phyloP scores from a whole-genome alignment of 1,140 invertebrate genomes.

The Sminthurinus signatus region DNA sequence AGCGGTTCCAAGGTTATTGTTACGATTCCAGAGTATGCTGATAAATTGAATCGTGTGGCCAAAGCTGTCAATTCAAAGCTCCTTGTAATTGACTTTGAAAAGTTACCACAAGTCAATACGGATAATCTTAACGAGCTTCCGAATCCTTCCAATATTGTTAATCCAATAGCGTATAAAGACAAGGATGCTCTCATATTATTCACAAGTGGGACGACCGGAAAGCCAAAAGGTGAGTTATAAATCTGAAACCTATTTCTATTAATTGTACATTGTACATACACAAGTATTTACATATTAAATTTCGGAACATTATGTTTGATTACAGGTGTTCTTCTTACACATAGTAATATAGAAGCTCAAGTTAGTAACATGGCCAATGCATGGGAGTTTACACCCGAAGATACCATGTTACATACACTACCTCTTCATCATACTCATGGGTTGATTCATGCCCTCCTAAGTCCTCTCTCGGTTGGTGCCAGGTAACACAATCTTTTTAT shows the following conservation, averaged over 20 bases:
- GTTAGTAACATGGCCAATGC: slow-evolving; percentile 46
- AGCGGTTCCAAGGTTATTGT: slow-evolving; percentile 63
- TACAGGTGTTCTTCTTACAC: slow-evolving; percentile 65
- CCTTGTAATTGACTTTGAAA: slow-evolving; percentile 55
- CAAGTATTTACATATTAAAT: too few species aligned
- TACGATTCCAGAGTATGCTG: slow-evolving; percentile 58
- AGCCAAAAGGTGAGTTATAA: slow-evolving; percentile 58
- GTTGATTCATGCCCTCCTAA: slow-evolving; percentile 72
- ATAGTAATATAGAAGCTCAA: slow-evolving; percentile 65
- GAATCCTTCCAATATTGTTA: slow-evolving; percentile 11
- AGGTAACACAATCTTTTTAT: too few species aligned
- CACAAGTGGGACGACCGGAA: slow-evolving; percentile 80
- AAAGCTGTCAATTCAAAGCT: slow-evolving; percentile 53
- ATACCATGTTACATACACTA: slow-evolving; percentile 71
- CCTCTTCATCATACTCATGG: slow-evolving; percentile 85
- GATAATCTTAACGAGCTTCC: background rate
- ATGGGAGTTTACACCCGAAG: slow-evolving; percentile 64
- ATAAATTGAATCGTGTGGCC: slow-evolving; percentile 56
- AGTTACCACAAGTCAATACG: background rate
- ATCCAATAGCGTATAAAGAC: slow-evolving; percentile 52
- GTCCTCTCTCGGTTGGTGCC: slow-evolving; percentile 66
- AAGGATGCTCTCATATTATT: slow-evolving; percentile 75
- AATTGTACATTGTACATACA: too few species aligned
- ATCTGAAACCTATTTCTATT: background rate
- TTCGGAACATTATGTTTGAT: slow-evolving; percentile 13